Evolutionary conservation across 37 sponge, comb jelly and placozoan species (phyloP).

Genomic region (Corticium candelabrum): DNA sequence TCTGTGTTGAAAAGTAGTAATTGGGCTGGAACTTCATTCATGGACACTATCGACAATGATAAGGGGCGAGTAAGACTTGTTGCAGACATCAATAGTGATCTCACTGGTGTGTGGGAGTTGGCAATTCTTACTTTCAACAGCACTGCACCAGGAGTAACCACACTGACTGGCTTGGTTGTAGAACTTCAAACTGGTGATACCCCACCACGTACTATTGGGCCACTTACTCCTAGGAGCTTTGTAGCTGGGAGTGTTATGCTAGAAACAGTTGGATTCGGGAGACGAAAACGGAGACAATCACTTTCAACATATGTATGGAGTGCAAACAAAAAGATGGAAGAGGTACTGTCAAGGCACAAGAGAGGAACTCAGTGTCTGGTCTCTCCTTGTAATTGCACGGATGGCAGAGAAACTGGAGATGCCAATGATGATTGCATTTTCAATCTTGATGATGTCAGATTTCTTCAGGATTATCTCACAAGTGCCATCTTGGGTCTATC

Average conservation of each 20-base stretch:
- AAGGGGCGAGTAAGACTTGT: neutral
- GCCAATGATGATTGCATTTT: constrained; percentile 5
- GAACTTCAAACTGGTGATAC: neutral
- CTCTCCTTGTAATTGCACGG: neutral
- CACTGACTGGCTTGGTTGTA: neutral
- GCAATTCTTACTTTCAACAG: neutral
- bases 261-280: neutral
- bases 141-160: neutral
- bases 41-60: neutral
- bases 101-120: neutral
- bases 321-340: too few relatives aligned
- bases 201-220: neutral
- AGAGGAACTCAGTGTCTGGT: neutral
- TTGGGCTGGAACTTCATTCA: neutral
- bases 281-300: neutral
- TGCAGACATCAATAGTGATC: neutral
- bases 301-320: too few relatives aligned
- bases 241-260: neutral
- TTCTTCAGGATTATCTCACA: constrained; percentile 35
- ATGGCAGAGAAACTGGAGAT: neutral
- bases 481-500: neutral
- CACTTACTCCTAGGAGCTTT: neutral
- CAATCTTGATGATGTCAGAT: constrained; percentile 18
- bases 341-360: neutral
- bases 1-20: neutral